These are phyloP conservation scores for rabbit (Oryctolagus cuniculus) DNA, from an alignment of 2,113 vertebrate genomes.

Conservation along the genomic window mOryCun1.1 NC_091438.1:128265001-128265500, in stretches of 20 bases:
- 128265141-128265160: constrained; percentile 18
- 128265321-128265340: no score
- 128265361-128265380: no score
- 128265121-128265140: constrained; percentile 68
- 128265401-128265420: no score
- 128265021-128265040: constrained; percentile 39
- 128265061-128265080: constrained; percentile 63
- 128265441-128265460: not conserved
- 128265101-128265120: constrained; percentile 65
- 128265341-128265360: no score
- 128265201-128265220: constrained; percentile 11
- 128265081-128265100: constrained; percentile 55
- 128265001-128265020: constrained; percentile 82
- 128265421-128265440: no score
- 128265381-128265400: no score
- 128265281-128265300: no score
- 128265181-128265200: constrained; percentile 11
- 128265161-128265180: not conserved
- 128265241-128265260: no score
- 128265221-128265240: no score
- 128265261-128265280: no score
- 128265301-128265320: no score
- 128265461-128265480: not conserved
- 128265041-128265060: constrained; percentile 5
- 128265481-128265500: not conserved